Conservation (phyloP, 1,140 invertebrate species). For the Lineus longissimus region DNA sequence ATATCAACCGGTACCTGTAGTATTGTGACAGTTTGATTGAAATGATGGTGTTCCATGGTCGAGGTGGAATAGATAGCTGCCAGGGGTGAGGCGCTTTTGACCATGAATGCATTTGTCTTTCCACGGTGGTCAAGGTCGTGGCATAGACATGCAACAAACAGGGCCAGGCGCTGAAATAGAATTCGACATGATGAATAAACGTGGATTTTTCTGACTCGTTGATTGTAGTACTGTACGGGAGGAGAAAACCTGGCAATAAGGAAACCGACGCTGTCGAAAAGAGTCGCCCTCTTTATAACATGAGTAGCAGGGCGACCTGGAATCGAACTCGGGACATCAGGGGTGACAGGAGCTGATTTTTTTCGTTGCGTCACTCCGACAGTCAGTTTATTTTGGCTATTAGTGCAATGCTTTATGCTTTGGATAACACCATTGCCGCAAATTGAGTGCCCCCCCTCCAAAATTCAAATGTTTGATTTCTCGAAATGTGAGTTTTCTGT, state of each 20-base stretch:
- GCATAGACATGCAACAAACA: constrained; percentile 93
- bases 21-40: constrained; percentile 81
- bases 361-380: too few species aligned
- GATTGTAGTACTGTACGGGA: neutral
- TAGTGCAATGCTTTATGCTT: too few species aligned
- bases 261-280: too few species aligned
- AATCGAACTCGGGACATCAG: too few species aligned
- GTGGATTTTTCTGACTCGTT: neutral
- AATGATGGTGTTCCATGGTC: constrained; percentile 82
- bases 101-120: constrained; percentile 95
- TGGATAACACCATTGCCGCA: too few species aligned
- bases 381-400: too few species aligned
- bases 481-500: too few species aligned
- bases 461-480: too few species aligned
- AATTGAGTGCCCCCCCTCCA: too few species aligned
- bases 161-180: constrained; percentile 76
- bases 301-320: too few species aligned
- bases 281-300: too few species aligned
- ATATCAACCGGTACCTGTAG: constrained; percentile 60
- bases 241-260: neutral
- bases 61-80: constrained; percentile 78
- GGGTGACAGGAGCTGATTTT: too few species aligned
- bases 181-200: constrained; percentile 3
- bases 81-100: constrained; percentile 75
- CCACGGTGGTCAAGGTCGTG: constrained; percentile 94